Evolutionary conservation across 2,113 vertebrate species (phyloP).

Genomic region (Taurulus bubalis): DNA sequence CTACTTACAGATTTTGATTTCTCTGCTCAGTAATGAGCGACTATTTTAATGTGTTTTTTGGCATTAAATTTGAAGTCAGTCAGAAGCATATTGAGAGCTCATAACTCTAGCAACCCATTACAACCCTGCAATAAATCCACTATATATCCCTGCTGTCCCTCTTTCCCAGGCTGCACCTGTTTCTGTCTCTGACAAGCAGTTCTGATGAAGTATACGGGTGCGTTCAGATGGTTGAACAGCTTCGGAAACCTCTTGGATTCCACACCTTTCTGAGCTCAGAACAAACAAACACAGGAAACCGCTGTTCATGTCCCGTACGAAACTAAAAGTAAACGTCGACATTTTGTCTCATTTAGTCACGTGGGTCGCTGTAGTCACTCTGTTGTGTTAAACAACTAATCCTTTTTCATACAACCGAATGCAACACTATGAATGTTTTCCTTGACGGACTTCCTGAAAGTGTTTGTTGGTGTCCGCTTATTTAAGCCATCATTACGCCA

Average conservation of each 20-base stretch:
- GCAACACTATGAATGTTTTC: not conserved
- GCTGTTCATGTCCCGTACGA: not conserved
- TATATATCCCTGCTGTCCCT: not conserved
- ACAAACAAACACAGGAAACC: too few relatives aligned
- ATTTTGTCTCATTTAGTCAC: not conserved
- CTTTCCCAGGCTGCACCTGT: not conserved
- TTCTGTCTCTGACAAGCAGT: not conserved
- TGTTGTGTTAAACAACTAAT: too few relatives aligned
- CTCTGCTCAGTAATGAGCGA: not conserved
- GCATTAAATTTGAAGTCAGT: conserved; percentile 10
- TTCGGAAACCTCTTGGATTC: not conserved
- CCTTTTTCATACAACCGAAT: too few relatives aligned
- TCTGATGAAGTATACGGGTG: too few relatives aligned
- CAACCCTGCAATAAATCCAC: not conserved
- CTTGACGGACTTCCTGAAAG: not conserved
- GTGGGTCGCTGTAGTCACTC: too few relatives aligned
- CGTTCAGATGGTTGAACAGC: not conserved
- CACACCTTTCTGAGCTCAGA: not conserved
- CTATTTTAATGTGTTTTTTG: not conserved
- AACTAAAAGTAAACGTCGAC: not conserved
- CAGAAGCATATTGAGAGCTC: not conserved
- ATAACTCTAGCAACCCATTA: not conserved
- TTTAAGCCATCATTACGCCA: conserved; percentile 2
- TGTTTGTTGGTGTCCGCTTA: not conserved
- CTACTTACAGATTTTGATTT: not conserved